A percentile compares a stretch with the other conserved stretches of the same genome.
phyloP scores from a whole-genome alignment of 2,888 invertebrate species.

The Noctua pronuba region DNA sequence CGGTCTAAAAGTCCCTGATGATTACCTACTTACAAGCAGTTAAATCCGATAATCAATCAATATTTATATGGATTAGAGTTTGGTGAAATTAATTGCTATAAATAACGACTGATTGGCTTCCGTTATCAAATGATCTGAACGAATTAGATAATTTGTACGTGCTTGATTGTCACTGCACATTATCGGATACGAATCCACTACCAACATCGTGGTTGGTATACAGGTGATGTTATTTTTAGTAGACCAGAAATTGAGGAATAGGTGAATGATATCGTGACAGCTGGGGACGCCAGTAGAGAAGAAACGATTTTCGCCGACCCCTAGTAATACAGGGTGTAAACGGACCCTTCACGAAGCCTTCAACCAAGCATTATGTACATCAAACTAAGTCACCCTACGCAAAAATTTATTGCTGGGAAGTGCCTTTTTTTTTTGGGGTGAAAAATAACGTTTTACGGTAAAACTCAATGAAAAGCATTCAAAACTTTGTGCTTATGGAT shows the following conservation, averaged over 20 bases:
- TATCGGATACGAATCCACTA: slow-evolving; percentile 62
- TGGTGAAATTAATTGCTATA: slow-evolving; percentile 28
- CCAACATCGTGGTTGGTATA: slow-evolving; percentile 38
- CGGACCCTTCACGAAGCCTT: too few relatives aligned
- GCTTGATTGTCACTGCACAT: slow-evolving; percentile 72
- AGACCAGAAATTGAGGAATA: background rate
- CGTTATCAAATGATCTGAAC: slow-evolving; percentile 48
- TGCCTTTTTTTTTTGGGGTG: too few relatives aligned
- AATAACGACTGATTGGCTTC: slow-evolving; percentile 26
- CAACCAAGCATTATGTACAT: too few relatives aligned
- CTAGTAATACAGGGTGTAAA: too few relatives aligned
- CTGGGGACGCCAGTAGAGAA: too few relatives aligned
- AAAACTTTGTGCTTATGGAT: too few relatives aligned
- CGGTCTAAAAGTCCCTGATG: background rate
- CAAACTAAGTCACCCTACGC: too few relatives aligned
- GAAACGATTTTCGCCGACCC: background rate
- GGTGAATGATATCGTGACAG: background rate
- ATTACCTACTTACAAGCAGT: background rate
- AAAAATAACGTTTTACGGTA: too few relatives aligned
- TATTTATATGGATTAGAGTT: slow-evolving; percentile 11
- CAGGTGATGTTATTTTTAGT: slow-evolving; percentile 48
- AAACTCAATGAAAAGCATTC: too few relatives aligned
- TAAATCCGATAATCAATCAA: slow-evolving; percentile 6
- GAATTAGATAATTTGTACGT: slow-evolving; percentile 78
- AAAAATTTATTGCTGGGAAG: too few relatives aligned